Base-by-base conservation (phyloP, 2,113 vertebrate genomes). In the Mustela nigripes region DNA sequence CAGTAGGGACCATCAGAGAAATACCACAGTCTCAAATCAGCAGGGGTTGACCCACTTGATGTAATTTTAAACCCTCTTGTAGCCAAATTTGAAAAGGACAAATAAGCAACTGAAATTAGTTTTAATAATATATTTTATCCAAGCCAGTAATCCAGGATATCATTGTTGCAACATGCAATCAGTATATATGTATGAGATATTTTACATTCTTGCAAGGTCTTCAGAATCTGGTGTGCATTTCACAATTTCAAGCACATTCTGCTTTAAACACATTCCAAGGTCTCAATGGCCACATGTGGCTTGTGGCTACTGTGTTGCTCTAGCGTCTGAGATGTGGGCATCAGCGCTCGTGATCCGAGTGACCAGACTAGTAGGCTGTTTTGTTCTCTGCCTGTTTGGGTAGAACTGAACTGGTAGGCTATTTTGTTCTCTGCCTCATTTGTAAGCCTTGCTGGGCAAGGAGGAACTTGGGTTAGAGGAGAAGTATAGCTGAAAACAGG, bases 61-160 rank as follows among this genome's bases (percentile, higher is more conserved):
- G 4, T 81, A 69, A 58, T 87, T 91, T 97, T 53, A 69, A 91
- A 56, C 36, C 76, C 26, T 56, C 5, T 65, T 19, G 69, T 62
- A 89, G 42, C 42, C 63, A 85, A 39, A 89, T 89, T 86, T 45
- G 15, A 73, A 86, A 93, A 95, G 2, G 19, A 76, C 31, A 91
- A 91, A 69, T 42, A 81, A 42, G 90, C 28, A 50, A 65, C n/a
- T 56, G 63, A 89, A 79, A 78, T 62, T 88, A 28, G 67, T 78
- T 83, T 95, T 36, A 78, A 11, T 53, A 69, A 31, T 33, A 10
- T 81, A 2, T 76, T 76, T 67, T 33, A 50, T 50, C 45, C 45
- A 76, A 36, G 36, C 16, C 56, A 83, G 4, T 39, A 69, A 84
- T 62, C 33, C 53, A 80, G 22, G 78, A 62, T 73, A 85, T 18